Evolutionary conservation across 2,113 vertebrate genomes (phyloP).

Genomic region (Proteles cristata): DNA sequence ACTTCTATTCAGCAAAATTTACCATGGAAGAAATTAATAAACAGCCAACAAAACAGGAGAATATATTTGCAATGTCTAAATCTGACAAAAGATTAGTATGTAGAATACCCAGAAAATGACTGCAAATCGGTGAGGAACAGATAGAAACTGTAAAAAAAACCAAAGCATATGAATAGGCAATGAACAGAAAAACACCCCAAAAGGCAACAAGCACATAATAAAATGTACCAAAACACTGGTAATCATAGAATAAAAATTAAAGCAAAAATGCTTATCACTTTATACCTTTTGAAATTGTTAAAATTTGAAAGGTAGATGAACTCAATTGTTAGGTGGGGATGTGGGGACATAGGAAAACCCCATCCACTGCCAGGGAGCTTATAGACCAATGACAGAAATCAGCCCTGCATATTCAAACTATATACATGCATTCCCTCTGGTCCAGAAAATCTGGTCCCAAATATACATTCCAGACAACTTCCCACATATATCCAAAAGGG

Average conservation of each 20-base stretch:
- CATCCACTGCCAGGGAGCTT: neutral
- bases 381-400: neutral
- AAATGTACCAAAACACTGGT: neutral
- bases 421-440: neutral
- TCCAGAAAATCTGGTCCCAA: neutral
- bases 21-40: neutral
- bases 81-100: neutral
- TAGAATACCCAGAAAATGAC: neutral
- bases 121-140: neutral
- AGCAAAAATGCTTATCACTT: neutral
- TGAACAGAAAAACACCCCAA: neutral
- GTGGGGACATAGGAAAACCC: neutral
- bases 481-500: neutral
- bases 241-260: neutral
- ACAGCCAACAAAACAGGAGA: neutral
- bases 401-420: neutral
- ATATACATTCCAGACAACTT: neutral
- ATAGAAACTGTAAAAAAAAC: neutral
- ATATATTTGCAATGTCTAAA: conserved; percentile 10
- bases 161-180: neutral
- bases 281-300: neutral
- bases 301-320: neutral
- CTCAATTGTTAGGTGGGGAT: neutral
- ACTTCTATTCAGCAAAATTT: conserved; percentile 37
- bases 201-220: neutral